Conservation (phyloP, 2,888 invertebrate genomes). For the Alcis repandata region DNA sequence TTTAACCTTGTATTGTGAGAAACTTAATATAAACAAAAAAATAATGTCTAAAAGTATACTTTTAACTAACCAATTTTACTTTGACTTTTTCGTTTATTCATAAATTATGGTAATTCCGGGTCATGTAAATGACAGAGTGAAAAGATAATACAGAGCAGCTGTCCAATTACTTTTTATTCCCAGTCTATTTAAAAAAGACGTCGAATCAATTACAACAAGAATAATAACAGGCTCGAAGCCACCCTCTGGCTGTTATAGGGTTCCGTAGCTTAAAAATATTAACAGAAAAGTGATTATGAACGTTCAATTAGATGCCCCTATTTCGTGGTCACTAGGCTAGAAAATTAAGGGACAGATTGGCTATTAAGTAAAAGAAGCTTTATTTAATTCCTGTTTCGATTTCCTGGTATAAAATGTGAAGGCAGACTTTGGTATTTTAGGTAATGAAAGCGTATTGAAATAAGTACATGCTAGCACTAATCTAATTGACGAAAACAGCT, state of each 20-base stretch:
- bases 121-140: not conserved
- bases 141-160: constrained; percentile 2
- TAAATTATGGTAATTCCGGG: constrained; percentile 18
- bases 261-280: not conserved
- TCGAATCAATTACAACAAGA: not conserved
- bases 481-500: no score
- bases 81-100: not conserved
- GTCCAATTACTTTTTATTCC: not conserved
- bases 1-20: no score
- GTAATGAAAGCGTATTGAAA: not conserved
- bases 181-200: not conserved
- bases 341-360: constrained; percentile 5
- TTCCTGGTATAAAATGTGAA: not conserved
- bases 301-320: constrained; percentile 2
- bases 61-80: not conserved
- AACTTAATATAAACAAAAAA: no score
- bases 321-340: constrained; percentile 6
- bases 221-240: not conserved
- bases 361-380: not conserved
- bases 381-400: not conserved
- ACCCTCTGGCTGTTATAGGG: not conserved
- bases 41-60: no score
- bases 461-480: not conserved
- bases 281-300: not conserved
- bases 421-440: not conserved